These are phyloP conservation scores for Lichenostomus cassidix DNA, from an alignment of 2,113 vertebrate species.

Conservation along the genomic window DNA sequence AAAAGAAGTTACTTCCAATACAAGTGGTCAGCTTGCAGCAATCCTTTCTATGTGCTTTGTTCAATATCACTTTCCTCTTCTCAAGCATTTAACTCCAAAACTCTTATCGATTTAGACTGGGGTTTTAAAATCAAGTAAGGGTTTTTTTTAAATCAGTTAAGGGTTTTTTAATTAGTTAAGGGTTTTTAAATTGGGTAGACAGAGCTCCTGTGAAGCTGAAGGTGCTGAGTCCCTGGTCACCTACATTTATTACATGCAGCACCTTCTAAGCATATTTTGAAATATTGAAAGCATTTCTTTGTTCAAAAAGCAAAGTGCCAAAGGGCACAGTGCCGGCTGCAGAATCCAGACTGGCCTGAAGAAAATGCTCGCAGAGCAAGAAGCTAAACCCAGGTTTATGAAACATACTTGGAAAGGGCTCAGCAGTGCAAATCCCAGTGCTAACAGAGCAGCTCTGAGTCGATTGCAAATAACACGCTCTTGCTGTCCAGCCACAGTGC, in stretches of 20 bases:
- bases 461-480: slow-evolving; percentile 19
- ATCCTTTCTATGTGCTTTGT: neutral
- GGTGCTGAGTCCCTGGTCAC: neutral
- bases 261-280: neutral
- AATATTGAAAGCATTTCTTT: neutral
- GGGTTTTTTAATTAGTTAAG: neutral
- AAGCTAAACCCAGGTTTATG: slow-evolving; percentile 31
- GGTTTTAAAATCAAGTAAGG: neutral
- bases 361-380: neutral
- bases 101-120: neutral
- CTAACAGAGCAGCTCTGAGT: slow-evolving; percentile 35
- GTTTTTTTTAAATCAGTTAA: neutral
- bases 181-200: neutral
- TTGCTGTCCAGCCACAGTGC: neutral
- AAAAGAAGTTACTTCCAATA: neutral
- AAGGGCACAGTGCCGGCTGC: neutral
- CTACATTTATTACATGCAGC: neutral
- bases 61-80: neutral
- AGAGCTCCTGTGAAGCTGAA: neutral
- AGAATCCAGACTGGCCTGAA: neutral
- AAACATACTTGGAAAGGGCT: slow-evolving; percentile 5
- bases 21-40: neutral
- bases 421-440: slow-evolving; percentile 16
- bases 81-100: neutral
- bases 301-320: neutral